Evolutionary conservation across 2,888 invertebrate genomes (phyloP).

Genomic region (Cylindroiulus punctatus): DNA sequence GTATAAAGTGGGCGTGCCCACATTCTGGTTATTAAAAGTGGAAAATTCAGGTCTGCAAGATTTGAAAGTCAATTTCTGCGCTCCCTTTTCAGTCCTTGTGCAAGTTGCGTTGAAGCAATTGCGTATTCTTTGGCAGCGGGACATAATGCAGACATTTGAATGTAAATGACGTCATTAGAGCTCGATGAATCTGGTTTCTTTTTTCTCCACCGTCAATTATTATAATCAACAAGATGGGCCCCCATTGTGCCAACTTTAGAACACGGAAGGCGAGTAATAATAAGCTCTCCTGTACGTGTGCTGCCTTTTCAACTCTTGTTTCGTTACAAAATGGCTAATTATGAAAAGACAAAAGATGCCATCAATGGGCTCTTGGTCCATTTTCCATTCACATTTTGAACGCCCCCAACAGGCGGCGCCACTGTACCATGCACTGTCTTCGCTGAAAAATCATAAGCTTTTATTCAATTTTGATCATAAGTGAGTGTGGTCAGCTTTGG

Average conservation of each 20-base stretch:
- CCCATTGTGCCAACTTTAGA: background rate
- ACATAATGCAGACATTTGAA: slow-evolving; percentile 10
- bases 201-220: background rate
- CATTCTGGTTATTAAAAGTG: background rate
- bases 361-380: background rate
- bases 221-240: background rate
- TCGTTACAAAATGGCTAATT: background rate
- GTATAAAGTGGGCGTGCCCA: background rate
- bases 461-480: background rate
- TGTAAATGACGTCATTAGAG: slow-evolving; percentile 30
- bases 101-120: background rate
- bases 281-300: background rate
- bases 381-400: background rate
- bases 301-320: background rate
- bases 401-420: background rate
- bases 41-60: background rate
- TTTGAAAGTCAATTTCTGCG: background rate
- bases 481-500: too few relatives aligned
- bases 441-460: background rate
- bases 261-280: background rate
- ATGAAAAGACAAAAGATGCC: background rate
- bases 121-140: background rate
- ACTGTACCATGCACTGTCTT: background rate
- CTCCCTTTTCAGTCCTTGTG: background rate
- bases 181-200: background rate